phyloP scores from a whole-genome alignment of 2,797 vertebrate species.

The Pteropus rufus region DNA sequence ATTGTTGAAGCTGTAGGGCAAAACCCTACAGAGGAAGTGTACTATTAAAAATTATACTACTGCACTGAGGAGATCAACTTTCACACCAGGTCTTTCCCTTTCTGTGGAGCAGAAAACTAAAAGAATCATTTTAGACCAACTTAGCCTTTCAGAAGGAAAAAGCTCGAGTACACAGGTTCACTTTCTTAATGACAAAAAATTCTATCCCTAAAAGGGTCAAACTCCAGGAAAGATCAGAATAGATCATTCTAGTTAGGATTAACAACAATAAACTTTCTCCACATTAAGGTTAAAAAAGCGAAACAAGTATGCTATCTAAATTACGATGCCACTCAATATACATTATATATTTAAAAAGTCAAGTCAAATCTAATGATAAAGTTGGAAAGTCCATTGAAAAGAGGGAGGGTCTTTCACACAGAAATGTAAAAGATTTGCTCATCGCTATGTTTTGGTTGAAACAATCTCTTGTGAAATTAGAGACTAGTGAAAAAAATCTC shows the following conservation, averaged over 20 bases:
- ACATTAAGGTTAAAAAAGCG: conserved; percentile 38
- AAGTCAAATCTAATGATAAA: conserved; percentile 1
- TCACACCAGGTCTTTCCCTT: not conserved
- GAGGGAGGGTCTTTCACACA: not conserved
- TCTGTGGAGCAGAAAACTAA: conserved; percentile 59
- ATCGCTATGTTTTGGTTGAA: conserved; percentile 1
- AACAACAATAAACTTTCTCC: conserved; percentile 25
- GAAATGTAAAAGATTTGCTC: conserved; percentile 22
- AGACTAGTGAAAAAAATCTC: conserved; percentile 34
- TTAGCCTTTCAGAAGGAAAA: conserved; percentile 65
- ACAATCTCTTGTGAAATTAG: conserved; percentile 8
- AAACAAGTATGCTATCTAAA: conserved; percentile 47
- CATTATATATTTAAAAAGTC: not conserved
- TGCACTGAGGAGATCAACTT: conserved; percentile 50
- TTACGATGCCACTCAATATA: conserved; percentile 21
- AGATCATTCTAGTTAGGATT: conserved; percentile 49
- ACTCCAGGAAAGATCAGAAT: conserved; percentile 46
- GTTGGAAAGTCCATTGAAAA: conserved; percentile 46
- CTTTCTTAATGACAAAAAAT: conserved; percentile 45
- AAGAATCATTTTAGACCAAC: conserved; percentile 45
- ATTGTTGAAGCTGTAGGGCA: conserved; percentile 24
- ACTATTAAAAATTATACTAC: conserved; percentile 43
- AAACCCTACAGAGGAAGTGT: conserved; percentile 50
- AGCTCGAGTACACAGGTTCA: conserved; percentile 33
- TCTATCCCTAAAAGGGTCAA: conserved; percentile 33